Base-by-base conservation (phyloP, 2,113 vertebrate genomes). In the Atrichornis clamosus region DNA sequence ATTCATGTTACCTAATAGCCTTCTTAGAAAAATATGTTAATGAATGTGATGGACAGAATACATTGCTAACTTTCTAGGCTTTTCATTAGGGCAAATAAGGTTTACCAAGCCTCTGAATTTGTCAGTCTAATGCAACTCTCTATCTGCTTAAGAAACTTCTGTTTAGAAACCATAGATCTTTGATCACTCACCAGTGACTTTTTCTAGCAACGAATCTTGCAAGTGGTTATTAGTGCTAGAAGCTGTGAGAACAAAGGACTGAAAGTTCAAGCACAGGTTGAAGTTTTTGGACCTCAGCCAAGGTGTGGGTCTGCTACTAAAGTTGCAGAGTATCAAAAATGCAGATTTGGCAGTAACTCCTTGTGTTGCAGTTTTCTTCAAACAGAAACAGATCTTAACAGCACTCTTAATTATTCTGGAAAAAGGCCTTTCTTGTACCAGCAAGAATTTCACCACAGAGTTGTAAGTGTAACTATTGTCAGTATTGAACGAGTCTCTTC, bases 101-200 rank as follows among this genome's bases (percentile, higher is more conserved):
- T 96, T 97, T 83, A 90, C 73, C 52, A 90, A 93, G 49, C 32
- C 96, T 67, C 87, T 79, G 47, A 79, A 83, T 93, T 93, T 44
- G 62, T 92, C 55, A 53, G 23, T 52, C 87, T 93, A 64, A 82
- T 87, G 27, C 35, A 76, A 41, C 67, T 70, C 19, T 79, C 50
- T 75, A 23, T 64, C 52, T 82, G 35, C 53, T 49, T 73, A 68
- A 72, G 47, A 75, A 83, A 78, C 60, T 69, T 47, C 30, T 44
- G 6, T 64, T 76, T 84, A 84, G 5, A 56, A 62, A 84, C 28
- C 1, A 0, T 5, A 33, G 10, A 6, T 52, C 39, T 80, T 75
- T 47, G 56, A 78, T 75, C 44, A 52, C 37, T 80, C 8, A 5
- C 20, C 35, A 64, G 30, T 76, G 55, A 70, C 27, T 75, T 6